Conservation (phyloP, 1,140 invertebrate species). For the Orius insidiosus region DNA sequence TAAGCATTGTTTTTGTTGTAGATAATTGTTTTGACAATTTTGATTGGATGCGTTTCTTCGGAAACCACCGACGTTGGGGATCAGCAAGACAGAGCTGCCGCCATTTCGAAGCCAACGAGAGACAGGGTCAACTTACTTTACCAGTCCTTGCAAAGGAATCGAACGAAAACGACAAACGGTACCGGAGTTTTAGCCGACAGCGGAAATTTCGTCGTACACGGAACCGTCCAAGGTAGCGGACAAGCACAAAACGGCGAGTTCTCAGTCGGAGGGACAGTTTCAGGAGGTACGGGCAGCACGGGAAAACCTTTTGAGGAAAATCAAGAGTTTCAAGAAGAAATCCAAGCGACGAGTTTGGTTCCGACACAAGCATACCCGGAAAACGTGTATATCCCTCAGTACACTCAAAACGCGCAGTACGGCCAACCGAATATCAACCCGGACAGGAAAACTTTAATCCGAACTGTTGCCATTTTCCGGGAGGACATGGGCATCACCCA, state of each 20-base stretch:
- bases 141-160: too few relatives aligned
- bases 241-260: conserved; percentile 2
- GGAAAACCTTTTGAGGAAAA: too few relatives aligned
- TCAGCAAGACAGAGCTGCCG: too few relatives aligned
- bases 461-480: neutral
- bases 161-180: neutral
- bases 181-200: neutral
- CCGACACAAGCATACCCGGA: neutral
- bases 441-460: too few relatives aligned
- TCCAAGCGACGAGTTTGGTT: neutral
- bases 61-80: too few relatives aligned
- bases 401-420: neutral
- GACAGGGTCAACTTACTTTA: too few relatives aligned
- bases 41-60: too few relatives aligned
- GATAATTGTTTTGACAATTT: too few relatives aligned
- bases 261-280: neutral
- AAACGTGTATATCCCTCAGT: neutral
- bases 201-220: conserved; percentile 1
- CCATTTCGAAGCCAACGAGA: too few relatives aligned
- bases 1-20: too few relatives aligned
- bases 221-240: conserved; percentile 1
- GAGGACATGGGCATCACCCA: neutral
- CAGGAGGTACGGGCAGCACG: neutral
- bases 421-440: too few relatives aligned
- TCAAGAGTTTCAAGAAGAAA: neutral